phyloP scores from a whole-genome alignment of 2,113 vertebrate species.

The Todiramphus chloris region DNA sequence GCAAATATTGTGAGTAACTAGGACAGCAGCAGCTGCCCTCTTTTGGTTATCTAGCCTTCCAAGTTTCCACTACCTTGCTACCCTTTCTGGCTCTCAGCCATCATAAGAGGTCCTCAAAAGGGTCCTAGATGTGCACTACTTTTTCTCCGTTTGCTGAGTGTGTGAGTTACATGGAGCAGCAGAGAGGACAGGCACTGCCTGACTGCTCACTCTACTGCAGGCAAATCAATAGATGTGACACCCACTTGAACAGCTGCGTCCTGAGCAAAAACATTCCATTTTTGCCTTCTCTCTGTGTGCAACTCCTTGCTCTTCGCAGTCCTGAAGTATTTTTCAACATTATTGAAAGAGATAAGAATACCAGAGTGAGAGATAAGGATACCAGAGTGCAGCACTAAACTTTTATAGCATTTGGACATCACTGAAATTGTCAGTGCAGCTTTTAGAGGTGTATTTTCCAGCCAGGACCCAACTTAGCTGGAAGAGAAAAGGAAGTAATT shows the following conservation, averaged over 20 bases:
- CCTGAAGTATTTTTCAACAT: background rate
- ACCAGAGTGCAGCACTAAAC: background rate
- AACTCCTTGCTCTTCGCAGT: background rate
- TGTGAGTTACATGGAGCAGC: background rate
- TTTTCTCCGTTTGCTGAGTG: fast-evolving
- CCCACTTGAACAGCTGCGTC: background rate
- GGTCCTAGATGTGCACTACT: fast-evolving
- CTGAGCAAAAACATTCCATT: background rate
- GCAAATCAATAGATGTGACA: background rate
- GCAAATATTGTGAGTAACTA: background rate
- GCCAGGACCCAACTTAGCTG: background rate
- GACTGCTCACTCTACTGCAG: background rate
- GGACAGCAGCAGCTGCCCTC: background rate
- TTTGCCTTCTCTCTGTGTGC: background rate
- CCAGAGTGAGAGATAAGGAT: background rate
- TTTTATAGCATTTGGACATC: background rate
- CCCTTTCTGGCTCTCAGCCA: background rate
- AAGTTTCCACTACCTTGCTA: background rate
- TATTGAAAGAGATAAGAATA: background rate
- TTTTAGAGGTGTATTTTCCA: background rate
- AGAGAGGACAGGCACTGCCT: background rate
- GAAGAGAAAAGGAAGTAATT: background rate
- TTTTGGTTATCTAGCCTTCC: background rate
- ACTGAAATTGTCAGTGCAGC: background rate
- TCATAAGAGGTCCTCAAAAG: background rate